Evolutionary conservation across 1,140 invertebrate genomes (phyloP), one percentile per base, ranked within the genome.

Genomic region (Drosophila neocordata): DNA sequence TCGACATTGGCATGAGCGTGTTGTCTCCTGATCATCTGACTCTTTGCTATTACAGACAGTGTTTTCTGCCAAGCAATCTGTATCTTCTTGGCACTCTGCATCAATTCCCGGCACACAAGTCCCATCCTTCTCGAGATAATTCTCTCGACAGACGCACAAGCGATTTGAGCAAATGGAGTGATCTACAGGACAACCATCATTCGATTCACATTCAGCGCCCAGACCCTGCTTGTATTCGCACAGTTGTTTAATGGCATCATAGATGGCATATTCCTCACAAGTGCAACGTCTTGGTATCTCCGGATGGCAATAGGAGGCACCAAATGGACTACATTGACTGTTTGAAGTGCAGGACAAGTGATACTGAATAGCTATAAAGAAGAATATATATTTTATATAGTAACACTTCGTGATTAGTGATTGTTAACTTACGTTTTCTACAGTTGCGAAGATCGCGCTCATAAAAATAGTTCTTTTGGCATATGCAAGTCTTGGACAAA

Each of bases 121-220:
- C 1, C 75, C 88, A 2, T 91, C 85, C 22, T 90, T 72, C n/a
- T 80, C 78, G 6, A 92, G 76, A 55, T 91, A 93, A 3, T 92
- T 90, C 0, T 90, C 69, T 1, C 67, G 71, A 41, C 93, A 93
- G 0, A 89, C 72, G 65, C 93, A 93, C 15, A 38, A 35, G 2
- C 91, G 91, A 11, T 88, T 78, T 7, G 79, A 77, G 68, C 93
- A 93, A 5, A 91, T 79, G 0, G 93, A 83, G 75, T 93, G 83
- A 1, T 77, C 74, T 0, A 92, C 90, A 0, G 75, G 66, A 57
- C 91, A 92, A 22, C 60, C 76, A 48, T 91, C 82, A 35, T 81
- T 80, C 2, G 83, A 77, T 31, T 89, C 77, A 58, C 91, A 92
- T 51, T 89, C 79, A 13, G 77, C 85, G 0, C 91, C 91, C 53